These are phyloP conservation scores for Eumeta japonica DNA, from an alignment of 1,140 invertebrate genomes.

Conservation along the genomic window DNA sequence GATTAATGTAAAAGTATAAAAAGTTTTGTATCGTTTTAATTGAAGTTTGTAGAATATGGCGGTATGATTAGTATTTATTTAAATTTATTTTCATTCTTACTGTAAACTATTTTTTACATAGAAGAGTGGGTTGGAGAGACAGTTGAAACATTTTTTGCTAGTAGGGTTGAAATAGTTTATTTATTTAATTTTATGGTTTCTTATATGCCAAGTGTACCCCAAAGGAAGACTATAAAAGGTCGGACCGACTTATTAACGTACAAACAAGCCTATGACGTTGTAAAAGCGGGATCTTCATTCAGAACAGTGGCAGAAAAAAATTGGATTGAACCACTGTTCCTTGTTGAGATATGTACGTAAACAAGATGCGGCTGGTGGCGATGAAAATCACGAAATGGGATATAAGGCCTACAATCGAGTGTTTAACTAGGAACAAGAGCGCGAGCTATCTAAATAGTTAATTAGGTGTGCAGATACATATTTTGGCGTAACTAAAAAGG, in stretches of 20 bases:
- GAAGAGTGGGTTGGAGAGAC: background rate
- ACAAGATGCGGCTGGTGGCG: conserved; percentile 9
- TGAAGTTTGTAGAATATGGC: conserved; percentile 4
- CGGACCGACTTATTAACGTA: conserved; percentile 6
- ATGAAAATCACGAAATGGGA: conserved; percentile 17
- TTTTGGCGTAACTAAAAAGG: conserved; percentile 30
- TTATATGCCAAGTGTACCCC: conserved; percentile 16
- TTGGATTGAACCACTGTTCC: conserved; percentile 11
- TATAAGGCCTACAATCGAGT: conserved; percentile 20
- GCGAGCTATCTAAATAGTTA: no score
- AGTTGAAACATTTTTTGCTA: conserved; percentile 13
- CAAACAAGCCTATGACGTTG: conserved; percentile 14
- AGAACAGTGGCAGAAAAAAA: conserved; percentile 14
- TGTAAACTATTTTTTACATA: conserved; percentile 7
- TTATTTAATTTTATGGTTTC: conserved; percentile 10
- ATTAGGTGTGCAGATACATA: conserved; percentile 25
- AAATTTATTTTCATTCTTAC: conserved; percentile 5
- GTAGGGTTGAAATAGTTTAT: conserved; percentile 14
- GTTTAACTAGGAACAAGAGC: conserved; percentile 21
- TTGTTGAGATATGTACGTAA: conserved; percentile 16
- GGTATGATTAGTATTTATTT: conserved; percentile 9
- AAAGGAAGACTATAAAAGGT: conserved; percentile 12
- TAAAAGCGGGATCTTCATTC: conserved; percentile 14
- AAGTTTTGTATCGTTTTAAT: conserved; percentile 1
- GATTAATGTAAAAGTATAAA: background rate